Conservation (phyloP, 2,113 vertebrate species). For the Empidonax traillii region DNA sequence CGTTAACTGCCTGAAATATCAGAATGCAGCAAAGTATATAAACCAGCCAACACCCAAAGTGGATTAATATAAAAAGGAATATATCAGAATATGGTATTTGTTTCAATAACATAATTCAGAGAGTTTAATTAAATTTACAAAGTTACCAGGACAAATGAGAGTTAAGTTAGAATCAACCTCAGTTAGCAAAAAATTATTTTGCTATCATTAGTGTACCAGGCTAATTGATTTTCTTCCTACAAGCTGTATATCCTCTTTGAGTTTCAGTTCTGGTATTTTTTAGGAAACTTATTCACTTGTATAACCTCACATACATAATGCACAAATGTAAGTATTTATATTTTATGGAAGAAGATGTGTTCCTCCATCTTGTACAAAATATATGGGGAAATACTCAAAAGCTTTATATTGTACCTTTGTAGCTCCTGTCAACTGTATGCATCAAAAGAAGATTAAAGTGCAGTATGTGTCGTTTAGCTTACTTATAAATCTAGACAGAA, state of each 20-base stretch:
- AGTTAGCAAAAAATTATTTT: neutral
- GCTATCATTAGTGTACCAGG: neutral
- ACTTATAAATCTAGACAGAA: constrained; percentile 63
- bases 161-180: neutral
- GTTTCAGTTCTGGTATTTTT: neutral
- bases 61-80: neutral
- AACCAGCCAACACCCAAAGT: neutral
- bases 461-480: constrained; percentile 70
- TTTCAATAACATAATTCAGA: neutral
- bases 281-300: neutral
- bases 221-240: constrained; percentile 7
- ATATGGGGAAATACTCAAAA: constrained; percentile 50
- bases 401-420: constrained; percentile 72
- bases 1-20: neutral
- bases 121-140: neutral
- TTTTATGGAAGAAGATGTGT: constrained; percentile 10
- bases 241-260: neutral
- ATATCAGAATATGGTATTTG: neutral
- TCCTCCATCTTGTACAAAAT: constrained; percentile 36
- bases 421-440: constrained; percentile 65
- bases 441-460: constrained; percentile 77
- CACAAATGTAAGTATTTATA: constrained; percentile 19
- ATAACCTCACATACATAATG: constrained; percentile 24
- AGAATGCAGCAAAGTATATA: neutral
- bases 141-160: neutral